These are phyloP conservation scores for Dryadula phaetusa DNA, from an alignment of 2,888 invertebrate genomes.

Conservation along the genomic window DNA sequence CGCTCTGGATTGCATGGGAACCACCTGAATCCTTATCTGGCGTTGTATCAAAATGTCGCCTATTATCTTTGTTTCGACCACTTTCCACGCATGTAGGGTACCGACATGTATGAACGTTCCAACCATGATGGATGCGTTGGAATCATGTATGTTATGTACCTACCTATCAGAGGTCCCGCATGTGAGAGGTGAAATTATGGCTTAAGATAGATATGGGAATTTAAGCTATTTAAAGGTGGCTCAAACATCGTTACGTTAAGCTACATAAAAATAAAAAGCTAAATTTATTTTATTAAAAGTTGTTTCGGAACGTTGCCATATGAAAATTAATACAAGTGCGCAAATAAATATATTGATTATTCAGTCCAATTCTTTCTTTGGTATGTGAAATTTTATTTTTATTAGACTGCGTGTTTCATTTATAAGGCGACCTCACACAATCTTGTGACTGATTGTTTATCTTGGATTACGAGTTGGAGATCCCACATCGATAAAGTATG, in stretches of 20 bases:
- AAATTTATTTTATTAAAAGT: neutral
- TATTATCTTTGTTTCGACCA: constrained; percentile 79
- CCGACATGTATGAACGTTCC: constrained; percentile 68
- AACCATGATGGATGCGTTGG: constrained; percentile 80
- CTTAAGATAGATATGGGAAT: constrained; percentile 36
- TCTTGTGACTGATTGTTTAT: constrained; percentile 40
- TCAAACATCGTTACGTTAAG: neutral
- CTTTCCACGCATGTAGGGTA: constrained; percentile 77
- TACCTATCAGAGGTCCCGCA: constrained; percentile 45
- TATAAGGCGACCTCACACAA: constrained; percentile 37
- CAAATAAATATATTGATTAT: neutral
- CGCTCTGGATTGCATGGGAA: constrained; percentile 76
- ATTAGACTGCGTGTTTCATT: constrained; percentile 30
- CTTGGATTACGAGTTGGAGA: constrained; percentile 42
- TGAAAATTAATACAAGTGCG: constrained; percentile 1
- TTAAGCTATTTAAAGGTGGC: constrained; percentile 20
- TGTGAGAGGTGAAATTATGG: constrained; percentile 43
- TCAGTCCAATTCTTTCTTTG: constrained; percentile 1
- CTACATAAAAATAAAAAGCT: neutral
- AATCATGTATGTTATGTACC: constrained; percentile 56
- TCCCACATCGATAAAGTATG: constrained; percentile 40
- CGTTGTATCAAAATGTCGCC: constrained; percentile 82
- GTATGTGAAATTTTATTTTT: constrained; percentile 20
- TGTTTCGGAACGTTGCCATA: neutral
- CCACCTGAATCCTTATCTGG: constrained; percentile 73